Conservation (phyloP, 2,888 invertebrate genomes). For the Lasioglossum marginatum region DNA sequence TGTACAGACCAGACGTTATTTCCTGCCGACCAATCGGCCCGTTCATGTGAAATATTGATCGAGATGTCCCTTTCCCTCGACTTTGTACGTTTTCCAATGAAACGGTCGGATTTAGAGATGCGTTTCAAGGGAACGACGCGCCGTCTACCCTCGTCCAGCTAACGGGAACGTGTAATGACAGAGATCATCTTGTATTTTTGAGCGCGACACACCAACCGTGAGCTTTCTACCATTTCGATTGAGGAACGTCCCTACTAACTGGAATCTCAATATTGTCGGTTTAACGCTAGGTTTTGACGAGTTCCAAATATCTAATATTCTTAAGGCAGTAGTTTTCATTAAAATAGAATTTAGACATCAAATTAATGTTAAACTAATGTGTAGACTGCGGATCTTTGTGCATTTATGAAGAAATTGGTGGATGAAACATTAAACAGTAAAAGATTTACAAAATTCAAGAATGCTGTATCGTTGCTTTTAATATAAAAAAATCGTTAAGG, state of each 20-base stretch:
- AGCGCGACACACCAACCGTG: neutral
- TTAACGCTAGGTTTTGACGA: no score
- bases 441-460: no score
- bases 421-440: no score
- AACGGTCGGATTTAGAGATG: constrained; percentile 7
- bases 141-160: neutral
- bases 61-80: constrained; percentile 5
- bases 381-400: no score
- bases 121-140: constrained; percentile 17
- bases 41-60: constrained; percentile 39
- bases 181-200: neutral
- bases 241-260: neutral
- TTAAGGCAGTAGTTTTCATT: no score
- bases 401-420: no score
- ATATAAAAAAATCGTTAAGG: no score
- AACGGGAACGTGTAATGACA: constrained; percentile 9
- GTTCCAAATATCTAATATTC: no score
- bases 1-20: constrained; percentile 24
- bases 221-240: neutral
- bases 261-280: neutral
- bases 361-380: no score
- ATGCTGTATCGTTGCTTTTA: no score
- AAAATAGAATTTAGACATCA: no score
- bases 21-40: constrained; percentile 28
- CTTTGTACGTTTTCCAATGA: constrained; percentile 12